Evolutionary conservation across 2,888 invertebrate genomes (phyloP), one percentile per base, ranked within the genome.

Genomic region (Ditula angustiorana): DNA sequence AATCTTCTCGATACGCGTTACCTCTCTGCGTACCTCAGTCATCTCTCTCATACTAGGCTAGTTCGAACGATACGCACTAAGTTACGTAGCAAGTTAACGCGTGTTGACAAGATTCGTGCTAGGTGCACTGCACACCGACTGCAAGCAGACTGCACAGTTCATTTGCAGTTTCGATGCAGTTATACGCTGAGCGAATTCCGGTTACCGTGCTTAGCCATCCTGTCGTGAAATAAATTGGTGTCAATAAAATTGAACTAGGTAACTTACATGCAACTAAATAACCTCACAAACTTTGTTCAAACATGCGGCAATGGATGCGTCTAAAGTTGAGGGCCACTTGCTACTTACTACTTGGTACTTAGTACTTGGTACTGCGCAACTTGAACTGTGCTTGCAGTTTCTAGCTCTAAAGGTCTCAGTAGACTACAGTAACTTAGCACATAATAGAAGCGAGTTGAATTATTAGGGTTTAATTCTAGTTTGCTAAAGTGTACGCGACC

Each of bases 321-420:
- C 28, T 41, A 41, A 26, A 56, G 55, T 56, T 41, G 8, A 41
- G 4, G 19, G 50, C 50, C 19, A 50, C 50, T 50, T 50, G 24
- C 47, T 11, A 58, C 23, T 46, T 47, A 46, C 47, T 35, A 49
- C 46, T 35, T 49, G 35, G 35, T 35, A 24, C 55, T 37, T 10
- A 19, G 11, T 11, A 24, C 24, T 35, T 58, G 46, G 44, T 8
- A 28, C 19, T 23, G 10, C 21, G 10, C 26, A 49, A 49, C 21
- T 37, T 37, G 26, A 35, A 49, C 49, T 26, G 24, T 13, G 24
- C 24, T 59, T 19, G 49, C 59, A 49, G 35, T 59, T 37, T 37
- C 50, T 13, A 44, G 19, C 28, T 46, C 19, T 46, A 8, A n/a
- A 49, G 47, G 16, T 19, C 23, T 30, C 30, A 21, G 21, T 30